These are phyloP conservation scores for Neotragus pygmaeus DNA, from an alignment of 2,113 vertebrate species.

Conservation along the genomic window DNA sequence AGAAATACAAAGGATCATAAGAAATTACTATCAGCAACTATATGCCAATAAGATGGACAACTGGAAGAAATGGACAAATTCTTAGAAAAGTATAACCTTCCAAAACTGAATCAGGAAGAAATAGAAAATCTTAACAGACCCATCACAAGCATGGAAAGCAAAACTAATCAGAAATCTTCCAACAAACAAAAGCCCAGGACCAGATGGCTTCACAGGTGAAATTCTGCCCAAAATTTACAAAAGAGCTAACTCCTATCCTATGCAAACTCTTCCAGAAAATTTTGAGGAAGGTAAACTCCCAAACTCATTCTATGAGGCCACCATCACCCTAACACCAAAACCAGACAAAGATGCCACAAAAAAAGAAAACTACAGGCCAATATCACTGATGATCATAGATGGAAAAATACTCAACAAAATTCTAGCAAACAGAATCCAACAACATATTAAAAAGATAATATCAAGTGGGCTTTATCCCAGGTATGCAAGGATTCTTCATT, in stretches of 20 bases:
- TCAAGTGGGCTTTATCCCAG: neutral
- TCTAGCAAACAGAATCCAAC: neutral
- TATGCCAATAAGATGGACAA: neutral
- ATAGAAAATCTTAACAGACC: neutral
- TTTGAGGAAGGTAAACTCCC: neutral
- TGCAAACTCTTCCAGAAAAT: neutral
- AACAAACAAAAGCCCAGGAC: neutral
- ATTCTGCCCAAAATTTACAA: neutral
- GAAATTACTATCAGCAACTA: neutral
- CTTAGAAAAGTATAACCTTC: neutral
- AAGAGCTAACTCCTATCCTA: neutral
- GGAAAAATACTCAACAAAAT: neutral
- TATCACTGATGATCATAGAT: neutral
- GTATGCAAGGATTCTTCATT: neutral
- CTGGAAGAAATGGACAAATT: neutral
- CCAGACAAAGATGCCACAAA: neutral
- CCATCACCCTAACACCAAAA: neutral
- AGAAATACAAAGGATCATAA: neutral
- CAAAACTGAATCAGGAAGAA: neutral
- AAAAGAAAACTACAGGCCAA: neutral
- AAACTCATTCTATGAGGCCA: neutral
- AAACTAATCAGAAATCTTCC: neutral
- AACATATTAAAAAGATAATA: neutral
- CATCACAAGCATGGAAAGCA: accelerated
- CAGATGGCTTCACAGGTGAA: neutral